A percentile compares a stretch with the other conserved stretches of the same genome.
Evolutionary conservation across 2,797 vertebrate genomes (phyloP).

Genomic region (Falco novaeseelandiae): DNA sequence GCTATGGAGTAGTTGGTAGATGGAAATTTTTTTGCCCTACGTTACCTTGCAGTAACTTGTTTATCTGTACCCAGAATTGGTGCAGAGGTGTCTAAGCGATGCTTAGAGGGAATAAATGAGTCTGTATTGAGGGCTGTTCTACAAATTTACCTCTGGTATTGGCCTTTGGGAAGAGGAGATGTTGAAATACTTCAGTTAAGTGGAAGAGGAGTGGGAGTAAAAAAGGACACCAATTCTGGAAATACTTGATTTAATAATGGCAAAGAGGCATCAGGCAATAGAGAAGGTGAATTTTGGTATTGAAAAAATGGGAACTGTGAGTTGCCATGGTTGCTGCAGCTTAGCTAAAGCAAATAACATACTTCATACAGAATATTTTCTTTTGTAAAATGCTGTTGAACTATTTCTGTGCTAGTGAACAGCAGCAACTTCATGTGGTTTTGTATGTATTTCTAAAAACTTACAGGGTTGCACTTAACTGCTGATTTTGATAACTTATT

Average conservation of each 20-base stretch:
- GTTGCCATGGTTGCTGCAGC: constrained; percentile 35
- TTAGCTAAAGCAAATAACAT: neutral
- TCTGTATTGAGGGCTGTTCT: neutral
- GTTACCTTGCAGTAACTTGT: neutral
- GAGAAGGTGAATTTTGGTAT: neutral
- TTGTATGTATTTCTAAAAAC: neutral
- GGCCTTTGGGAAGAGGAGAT: neutral
- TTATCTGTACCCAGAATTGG: neutral
- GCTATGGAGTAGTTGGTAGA: neutral
- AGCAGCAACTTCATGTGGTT: neutral
- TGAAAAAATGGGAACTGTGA: neutral
- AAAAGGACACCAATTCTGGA: neutral
- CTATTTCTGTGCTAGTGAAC: neutral
- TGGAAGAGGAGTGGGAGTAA: neutral
- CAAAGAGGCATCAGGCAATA: neutral
- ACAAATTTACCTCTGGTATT: neutral
- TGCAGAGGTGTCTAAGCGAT: neutral
- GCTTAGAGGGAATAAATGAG: neutral
- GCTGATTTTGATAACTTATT: neutral
- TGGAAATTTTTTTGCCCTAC: neutral
- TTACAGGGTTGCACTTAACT: neutral
- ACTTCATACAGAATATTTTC: neutral
- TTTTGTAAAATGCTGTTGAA: neutral
- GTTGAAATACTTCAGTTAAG: neutral
- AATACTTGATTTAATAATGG: neutral